A percentile compares a stretch with the other conserved stretches of the same genome.
Conservation (phyloP, 1,140 invertebrate genomes). For the Macrobrachium rosenbergii region DNA sequence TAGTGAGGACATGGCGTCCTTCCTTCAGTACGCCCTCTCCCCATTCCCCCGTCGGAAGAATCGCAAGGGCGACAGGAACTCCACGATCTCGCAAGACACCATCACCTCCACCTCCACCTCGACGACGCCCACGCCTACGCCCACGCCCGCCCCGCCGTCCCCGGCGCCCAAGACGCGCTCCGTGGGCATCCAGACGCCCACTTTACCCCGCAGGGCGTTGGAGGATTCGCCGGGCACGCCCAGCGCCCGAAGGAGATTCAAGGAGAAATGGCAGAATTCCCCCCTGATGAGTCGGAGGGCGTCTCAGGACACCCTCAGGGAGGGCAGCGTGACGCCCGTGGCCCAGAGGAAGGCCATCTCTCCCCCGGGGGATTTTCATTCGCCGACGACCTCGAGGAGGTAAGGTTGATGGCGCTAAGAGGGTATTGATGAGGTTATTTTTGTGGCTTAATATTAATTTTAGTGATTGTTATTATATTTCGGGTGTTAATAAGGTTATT, state of each 20-base stretch:
- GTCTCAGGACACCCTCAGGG: background rate
- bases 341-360: conserved; percentile 27
- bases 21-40: conserved; percentile 51
- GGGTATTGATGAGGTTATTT: no score
- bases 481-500: no score
- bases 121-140: conserved; percentile 5
- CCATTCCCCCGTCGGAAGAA: conserved; percentile 44
- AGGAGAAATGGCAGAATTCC: conserved; percentile 6
- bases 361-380: background rate
- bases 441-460: no score
- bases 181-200: conserved; percentile 53
- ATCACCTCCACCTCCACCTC: background rate
- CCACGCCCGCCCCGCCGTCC: background rate
- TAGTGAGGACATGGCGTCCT: conserved; percentile 32
- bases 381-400: conserved; percentile 18
- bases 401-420: background rate
- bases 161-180: conserved; percentile 47
- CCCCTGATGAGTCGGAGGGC: background rate
- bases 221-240: background rate
- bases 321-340: conserved; percentile 29
- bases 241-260: background rate
- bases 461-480: no score
- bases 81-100: conserved; percentile 46
- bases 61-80: conserved; percentile 23
- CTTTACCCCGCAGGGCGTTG: background rate